phyloP scores from a whole-genome alignment of 1,140 invertebrate genomes.

The Gonatopus flavifemur region DNA sequence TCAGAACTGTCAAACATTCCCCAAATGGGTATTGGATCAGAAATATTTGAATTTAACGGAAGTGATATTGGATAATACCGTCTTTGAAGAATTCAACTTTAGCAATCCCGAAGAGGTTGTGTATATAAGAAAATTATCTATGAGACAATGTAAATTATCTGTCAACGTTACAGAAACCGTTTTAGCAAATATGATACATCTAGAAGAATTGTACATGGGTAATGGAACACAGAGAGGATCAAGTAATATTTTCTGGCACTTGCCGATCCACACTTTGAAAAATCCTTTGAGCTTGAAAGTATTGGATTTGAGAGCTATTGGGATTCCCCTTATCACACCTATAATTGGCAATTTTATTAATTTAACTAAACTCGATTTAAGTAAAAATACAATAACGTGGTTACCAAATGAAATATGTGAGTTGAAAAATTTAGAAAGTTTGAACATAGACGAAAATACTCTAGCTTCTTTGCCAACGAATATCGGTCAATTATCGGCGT shows the following conservation, averaged over 20 bases:
- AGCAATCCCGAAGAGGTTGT: slow-evolving; percentile 7
- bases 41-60: slow-evolving; percentile 22
- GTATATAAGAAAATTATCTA: slow-evolving; percentile 25
- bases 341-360: slow-evolving; percentile 26
- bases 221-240: not conserved
- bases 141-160: slow-evolving; percentile 25
- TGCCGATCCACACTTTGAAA: slow-evolving; percentile 24
- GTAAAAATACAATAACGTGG: slow-evolving; percentile 28
- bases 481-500: slow-evolving; percentile 23
- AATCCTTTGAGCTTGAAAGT: slow-evolving; percentile 14
- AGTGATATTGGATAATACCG: slow-evolving; percentile 25
- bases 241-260: slow-evolving; percentile 22
- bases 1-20: slow-evolving; percentile 22
- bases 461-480: slow-evolving; percentile 26
- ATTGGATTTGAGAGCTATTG: slow-evolving; percentile 15
- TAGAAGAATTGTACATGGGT: slow-evolving; percentile 30
- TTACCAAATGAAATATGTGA: slow-evolving; percentile 35
- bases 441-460: slow-evolving; percentile 24
- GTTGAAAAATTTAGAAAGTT: slow-evolving; percentile 25
- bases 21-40: slow-evolving; percentile 34
- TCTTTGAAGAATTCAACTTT: slow-evolving; percentile 24
- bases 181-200: slow-evolving; percentile 15
- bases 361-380: slow-evolving; percentile 28
- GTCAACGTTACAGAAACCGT: slow-evolving; percentile 21
- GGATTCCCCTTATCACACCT: slow-evolving; percentile 15